Evolutionary conservation across 2,797 vertebrate species (phyloP).

Genomic region (Momotus momota): DNA sequence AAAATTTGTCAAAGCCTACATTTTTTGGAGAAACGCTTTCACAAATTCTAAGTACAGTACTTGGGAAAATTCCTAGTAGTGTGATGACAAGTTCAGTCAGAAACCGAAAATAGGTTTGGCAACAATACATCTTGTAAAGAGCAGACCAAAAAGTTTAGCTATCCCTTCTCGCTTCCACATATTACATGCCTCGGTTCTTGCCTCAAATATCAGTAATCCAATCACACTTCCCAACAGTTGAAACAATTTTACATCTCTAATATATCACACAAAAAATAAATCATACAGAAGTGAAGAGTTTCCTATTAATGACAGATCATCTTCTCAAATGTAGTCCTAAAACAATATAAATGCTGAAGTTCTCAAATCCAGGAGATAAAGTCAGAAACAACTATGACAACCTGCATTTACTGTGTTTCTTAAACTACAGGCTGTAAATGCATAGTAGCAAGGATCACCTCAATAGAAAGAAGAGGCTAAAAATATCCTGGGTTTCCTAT

Average conservation of each 20-base stretch:
- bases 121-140: background rate
- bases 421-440: background rate
- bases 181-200: background rate
- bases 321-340: background rate
- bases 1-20: background rate
- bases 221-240: fast-evolving
- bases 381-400: background rate
- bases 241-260: background rate
- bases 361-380: background rate
- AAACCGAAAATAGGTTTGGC: background rate
- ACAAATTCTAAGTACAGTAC: background rate
- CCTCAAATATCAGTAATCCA: background rate
- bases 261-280: background rate
- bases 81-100: background rate
- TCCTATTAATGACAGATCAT: background rate
- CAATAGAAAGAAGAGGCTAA: background rate
- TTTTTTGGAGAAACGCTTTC: background rate
- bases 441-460: background rate
- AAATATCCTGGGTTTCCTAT: background rate
- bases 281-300: background rate
- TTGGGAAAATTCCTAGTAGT: background rate
- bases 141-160: background rate
- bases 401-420: background rate
- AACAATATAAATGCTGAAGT: background rate
- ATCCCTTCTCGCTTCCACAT: background rate